Evolutionary conservation across 30 jellyfish, hydroid and myxozoan genomes (phyloP).

Genomic region (Phacellophora camtschatica): DNA sequence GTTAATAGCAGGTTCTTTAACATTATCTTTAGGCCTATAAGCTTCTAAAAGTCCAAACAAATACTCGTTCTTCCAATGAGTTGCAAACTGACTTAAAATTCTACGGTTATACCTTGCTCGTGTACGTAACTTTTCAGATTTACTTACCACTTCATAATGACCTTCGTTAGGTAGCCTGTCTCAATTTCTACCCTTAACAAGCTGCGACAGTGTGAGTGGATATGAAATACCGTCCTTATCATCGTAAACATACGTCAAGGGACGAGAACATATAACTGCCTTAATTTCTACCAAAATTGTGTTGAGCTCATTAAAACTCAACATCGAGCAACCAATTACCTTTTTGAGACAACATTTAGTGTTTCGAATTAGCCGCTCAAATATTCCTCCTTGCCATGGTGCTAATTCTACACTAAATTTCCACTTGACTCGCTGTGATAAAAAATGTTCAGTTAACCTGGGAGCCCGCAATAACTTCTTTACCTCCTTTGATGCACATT

Average conservation of each 20-base stretch:
- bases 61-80: too few relatives aligned
- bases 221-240: conserved; percentile 29
- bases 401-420: too few relatives aligned
- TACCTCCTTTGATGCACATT: conserved; percentile 35
- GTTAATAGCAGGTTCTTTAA: too few relatives aligned
- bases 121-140: too few relatives aligned
- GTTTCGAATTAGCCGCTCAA: neutral
- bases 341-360: conserved; percentile 11
- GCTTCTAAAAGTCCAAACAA: conserved; percentile 13
- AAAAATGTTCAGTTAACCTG: too few relatives aligned
- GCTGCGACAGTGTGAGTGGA: conserved; percentile 50
- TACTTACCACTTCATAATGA: conserved; percentile 30
- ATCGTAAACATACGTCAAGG: conserved; percentile 22
- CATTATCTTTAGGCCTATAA: conserved; percentile 7
- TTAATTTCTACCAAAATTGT: conserved; percentile 43
- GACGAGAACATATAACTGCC: conserved; percentile 31
- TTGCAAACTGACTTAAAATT: conserved; percentile 1
- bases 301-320: neutral
- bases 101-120: conserved; percentile 23
- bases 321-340: neutral
- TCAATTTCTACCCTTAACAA: conserved; percentile 36
- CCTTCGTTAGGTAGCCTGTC: conserved; percentile 26
- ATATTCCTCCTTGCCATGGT: too few relatives aligned
- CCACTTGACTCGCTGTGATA: too few relatives aligned
- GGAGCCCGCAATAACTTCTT: too few relatives aligned